These are phyloP conservation scores for Dasyurus viverrinus DNA, from an alignment of 2,113 vertebrate species.

Conservation along the genomic window DNA sequence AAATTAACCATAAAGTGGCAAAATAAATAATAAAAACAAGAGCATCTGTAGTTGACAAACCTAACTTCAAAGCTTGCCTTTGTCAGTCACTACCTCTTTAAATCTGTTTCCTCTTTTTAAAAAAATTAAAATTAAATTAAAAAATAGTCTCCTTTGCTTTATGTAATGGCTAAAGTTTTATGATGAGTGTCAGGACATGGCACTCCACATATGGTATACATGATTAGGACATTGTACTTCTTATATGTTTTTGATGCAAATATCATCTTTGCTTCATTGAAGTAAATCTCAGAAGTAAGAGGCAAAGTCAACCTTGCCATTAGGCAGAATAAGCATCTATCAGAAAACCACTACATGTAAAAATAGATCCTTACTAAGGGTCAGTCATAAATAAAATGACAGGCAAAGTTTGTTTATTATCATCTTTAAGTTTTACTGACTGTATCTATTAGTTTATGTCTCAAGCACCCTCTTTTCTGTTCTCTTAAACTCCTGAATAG, in stretches of 20 bases:
- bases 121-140: not conserved
- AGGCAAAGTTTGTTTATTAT: not conserved
- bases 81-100: too few species aligned
- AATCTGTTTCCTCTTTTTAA: too few species aligned
- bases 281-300: not conserved
- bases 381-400: not conserved
- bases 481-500: not conserved
- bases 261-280: constrained; percentile 14
- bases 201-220: not conserved
- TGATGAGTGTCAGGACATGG: not conserved
- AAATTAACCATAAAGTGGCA: too few species aligned
- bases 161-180: not conserved
- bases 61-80: too few species aligned
- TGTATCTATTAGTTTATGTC: not conserved
- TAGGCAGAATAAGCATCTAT: not conserved
- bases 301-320: not conserved
- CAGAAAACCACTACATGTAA: not conserved
- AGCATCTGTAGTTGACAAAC: too few species aligned
- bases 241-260: constrained; percentile 24
- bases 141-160: constrained; percentile 8
- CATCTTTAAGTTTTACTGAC: not conserved
- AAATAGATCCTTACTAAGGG: not conserved
- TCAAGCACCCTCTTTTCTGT: not conserved
- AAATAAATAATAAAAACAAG: too few species aligned
- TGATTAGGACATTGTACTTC: not conserved